These are phyloP conservation scores for Cryptoblepharus egeriae DNA, from an alignment of 2,797 vertebrate species.

Conservation along the genomic window DNA sequence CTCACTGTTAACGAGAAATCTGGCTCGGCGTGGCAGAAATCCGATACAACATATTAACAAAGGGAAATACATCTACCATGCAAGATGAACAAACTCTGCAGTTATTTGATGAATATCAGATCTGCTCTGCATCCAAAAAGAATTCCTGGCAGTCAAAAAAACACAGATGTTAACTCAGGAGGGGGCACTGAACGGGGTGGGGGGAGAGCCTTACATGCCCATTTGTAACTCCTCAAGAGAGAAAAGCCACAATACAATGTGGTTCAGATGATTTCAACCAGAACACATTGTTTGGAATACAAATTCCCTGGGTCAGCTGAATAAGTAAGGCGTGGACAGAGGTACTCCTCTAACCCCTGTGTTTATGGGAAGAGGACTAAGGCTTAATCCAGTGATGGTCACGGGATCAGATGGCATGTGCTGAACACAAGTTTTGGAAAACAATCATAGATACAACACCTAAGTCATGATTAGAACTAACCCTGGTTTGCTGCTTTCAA, in stretches of 20 bases:
- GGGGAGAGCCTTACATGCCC: accelerated
- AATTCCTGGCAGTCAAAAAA: slow-evolving; percentile 25
- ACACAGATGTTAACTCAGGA: slow-evolving; percentile 26
- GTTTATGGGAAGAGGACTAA: background rate
- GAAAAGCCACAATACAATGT: background rate
- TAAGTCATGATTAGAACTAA: background rate
- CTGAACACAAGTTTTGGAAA: background rate
- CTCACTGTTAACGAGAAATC: slow-evolving; percentile 35
- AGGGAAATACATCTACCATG: slow-evolving; percentile 39
- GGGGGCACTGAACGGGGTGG: background rate
- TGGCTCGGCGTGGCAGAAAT: slow-evolving; percentile 48
- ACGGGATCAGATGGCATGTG: background rate
- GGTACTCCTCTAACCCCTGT: background rate
- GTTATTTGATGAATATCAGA: slow-evolving; percentile 43
- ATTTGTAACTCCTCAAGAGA: slow-evolving; percentile 31
- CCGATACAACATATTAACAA: slow-evolving; percentile 24
- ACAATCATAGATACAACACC: background rate
- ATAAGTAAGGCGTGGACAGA: accelerated
- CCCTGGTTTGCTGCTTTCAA: background rate
- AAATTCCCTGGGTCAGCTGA: background rate
- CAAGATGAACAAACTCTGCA: slow-evolving; percentile 15
- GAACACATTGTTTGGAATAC: background rate
- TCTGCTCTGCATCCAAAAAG: slow-evolving; percentile 31
- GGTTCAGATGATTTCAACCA: background rate
- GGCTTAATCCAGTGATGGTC: background rate